Percentiles rank a stretch among this genome's conserved stretches.
phyloP scores from a whole-genome alignment of 92 coral and sea anemone species.

The Parazoanthus darwini region DNA sequence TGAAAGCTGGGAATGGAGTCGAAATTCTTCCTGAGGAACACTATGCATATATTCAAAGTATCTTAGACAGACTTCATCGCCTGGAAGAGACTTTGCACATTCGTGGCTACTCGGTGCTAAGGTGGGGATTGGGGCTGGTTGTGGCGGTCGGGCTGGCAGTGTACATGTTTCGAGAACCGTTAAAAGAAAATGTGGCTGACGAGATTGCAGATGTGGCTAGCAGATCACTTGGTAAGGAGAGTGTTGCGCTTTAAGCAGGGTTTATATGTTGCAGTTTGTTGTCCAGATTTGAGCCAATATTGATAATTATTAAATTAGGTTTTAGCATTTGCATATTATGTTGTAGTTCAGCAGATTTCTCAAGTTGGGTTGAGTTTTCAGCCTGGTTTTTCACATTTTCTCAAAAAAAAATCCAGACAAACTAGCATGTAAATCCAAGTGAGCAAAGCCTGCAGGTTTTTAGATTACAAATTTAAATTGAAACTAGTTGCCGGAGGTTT shows the following conservation, averaged over 20 bases:
- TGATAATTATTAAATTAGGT: too few species aligned
- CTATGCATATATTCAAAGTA: slow-evolving; percentile 33
- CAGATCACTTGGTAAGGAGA: slow-evolving; percentile 82
- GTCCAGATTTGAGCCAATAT: too few species aligned
- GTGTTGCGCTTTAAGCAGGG: neutral
- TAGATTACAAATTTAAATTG: too few species aligned
- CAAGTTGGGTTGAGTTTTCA: too few species aligned
- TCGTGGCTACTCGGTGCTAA: slow-evolving; percentile 79
- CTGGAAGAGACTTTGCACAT: slow-evolving; percentile 87
- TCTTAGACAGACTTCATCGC: slow-evolving; percentile 74
- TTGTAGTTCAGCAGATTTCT: too few species aligned
- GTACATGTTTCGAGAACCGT: slow-evolving; percentile 87
- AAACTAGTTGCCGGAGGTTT: too few species aligned
- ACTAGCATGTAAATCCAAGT: too few species aligned
- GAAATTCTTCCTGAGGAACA: slow-evolving; percentile 29
- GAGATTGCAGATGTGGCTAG: slow-evolving; percentile 98
- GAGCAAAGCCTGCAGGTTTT: too few species aligned
- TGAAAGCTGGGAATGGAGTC: slow-evolving; percentile 3
- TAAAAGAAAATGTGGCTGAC: slow-evolving; percentile 93
- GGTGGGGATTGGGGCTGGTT: slow-evolving; percentile 85
- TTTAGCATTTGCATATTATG: too few species aligned
- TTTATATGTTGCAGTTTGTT: neutral
- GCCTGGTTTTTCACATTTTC: too few species aligned
- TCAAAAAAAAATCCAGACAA: too few species aligned
- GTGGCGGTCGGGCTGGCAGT: slow-evolving; percentile 48